Evolutionary conservation across 2,113 vertebrate species (phyloP).

Genomic region (Sphaerodactylus townsendi): DNA sequence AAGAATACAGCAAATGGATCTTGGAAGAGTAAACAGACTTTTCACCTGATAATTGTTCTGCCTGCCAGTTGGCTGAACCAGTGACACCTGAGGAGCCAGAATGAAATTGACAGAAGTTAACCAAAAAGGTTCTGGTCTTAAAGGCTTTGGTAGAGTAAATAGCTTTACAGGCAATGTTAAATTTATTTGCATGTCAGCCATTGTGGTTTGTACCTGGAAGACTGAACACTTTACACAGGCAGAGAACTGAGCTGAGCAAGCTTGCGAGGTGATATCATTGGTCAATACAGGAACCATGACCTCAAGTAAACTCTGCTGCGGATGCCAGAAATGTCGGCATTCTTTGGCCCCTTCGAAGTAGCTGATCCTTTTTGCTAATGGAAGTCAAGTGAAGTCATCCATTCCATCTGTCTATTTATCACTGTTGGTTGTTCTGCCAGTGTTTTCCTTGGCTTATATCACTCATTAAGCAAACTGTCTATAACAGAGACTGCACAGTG

Average conservation of each 20-base stretch:
- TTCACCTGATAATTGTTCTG: background rate
- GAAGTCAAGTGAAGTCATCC: background rate
- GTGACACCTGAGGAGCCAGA: background rate
- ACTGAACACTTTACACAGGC: background rate
- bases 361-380: background rate
- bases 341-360: background rate
- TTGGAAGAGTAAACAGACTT: background rate
- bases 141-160: background rate
- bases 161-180: slow-evolving; percentile 4
- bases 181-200: background rate
- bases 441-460: background rate
- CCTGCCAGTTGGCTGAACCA: background rate
- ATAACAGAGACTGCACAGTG: background rate
- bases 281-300: background rate
- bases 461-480: background rate
- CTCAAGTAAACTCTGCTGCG: background rate
- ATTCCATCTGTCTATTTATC: background rate
- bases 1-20: background rate
- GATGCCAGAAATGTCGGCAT: background rate
- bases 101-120: background rate
- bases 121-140: background rate
- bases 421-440: background rate
- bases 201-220: background rate
- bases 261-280: background rate
- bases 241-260: background rate